Evolutionary conservation across 2,888 invertebrate species (phyloP), one percentile per base, ranked within the genome.

Genomic region (Lepidonotus clava): DNA sequence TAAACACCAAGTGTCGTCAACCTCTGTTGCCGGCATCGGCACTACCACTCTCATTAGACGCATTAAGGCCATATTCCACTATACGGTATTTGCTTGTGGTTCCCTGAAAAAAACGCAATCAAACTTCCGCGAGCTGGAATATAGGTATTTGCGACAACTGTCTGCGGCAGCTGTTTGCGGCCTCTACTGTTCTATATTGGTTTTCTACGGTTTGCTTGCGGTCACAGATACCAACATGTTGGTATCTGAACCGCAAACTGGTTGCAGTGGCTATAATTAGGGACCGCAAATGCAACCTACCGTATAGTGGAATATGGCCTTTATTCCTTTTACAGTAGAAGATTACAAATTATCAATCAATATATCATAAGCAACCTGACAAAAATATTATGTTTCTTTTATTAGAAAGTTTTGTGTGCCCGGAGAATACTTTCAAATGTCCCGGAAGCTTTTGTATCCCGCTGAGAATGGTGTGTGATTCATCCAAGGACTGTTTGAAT

Each of bases 381-480:
- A 21, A 5, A 56, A 56, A n/a, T 61, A 0, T 28, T 5, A 11
- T 40, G 6, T 5, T 76, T n/a, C 21, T 40, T 76, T 6, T 34
- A 21, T 21, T 24, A 80, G 80, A 24, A 8, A 80, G 1, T 41
- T 41, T 28, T 51, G 32, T n/a, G 46, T 80, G 80, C 80, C 41
- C 80, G 24, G 41, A 6, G 8, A 46, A 80, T 32, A 4, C 32
- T 4, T 80, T 80, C 32, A 80, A 80, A 41, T 80, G 80, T 80
- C 46, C 41, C 4, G 51, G 4, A n/a, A 80, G 80, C n/a, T 80
- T 80, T 46, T 80, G 80, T 46, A 80, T 80, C 14, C 80, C 80
- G 0, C 61, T 24, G 46, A 46, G 8, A 46, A 46, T 46, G 18
- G 46, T 46, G 18, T 46, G 6, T 46, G 46, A 46, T 46, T 46